Evolutionary conservation across 2,888 invertebrate species (phyloP).

Genomic region (Linnaemya tessellans): DNA sequence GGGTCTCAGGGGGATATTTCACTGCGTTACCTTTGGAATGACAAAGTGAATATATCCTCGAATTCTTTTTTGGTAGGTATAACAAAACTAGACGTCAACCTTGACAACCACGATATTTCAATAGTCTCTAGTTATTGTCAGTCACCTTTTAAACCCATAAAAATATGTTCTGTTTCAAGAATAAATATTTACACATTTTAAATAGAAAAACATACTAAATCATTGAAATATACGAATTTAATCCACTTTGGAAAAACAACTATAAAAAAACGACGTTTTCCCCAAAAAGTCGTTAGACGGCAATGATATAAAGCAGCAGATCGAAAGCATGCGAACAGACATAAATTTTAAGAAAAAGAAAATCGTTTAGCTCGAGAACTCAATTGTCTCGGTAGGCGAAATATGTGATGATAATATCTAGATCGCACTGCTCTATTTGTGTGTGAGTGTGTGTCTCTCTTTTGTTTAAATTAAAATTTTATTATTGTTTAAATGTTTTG

Average conservation of each 20-base stretch:
- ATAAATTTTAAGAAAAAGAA: not conserved
- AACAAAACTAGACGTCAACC: no score
- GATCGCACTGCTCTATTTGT: not conserved
- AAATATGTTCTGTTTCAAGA: not conserved
- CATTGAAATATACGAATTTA: constrained; percentile 1
- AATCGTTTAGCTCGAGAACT: no score
- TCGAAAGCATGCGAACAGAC: not conserved
- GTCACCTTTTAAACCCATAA: not conserved
- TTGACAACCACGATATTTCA: no score
- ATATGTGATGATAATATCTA: not conserved
- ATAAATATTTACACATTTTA: constrained; percentile 17
- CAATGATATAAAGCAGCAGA: not conserved
- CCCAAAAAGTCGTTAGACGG: not conserved
- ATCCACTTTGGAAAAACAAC: constrained; percentile 1
- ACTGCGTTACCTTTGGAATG: no score
- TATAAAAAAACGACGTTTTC: not conserved
- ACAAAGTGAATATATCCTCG: no score
- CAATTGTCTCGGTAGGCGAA: no score
- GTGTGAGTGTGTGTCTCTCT: not conserved
- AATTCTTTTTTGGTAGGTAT: no score
- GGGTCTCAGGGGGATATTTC: no score
- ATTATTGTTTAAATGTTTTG: constrained; percentile 25
- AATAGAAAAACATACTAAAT: not conserved
- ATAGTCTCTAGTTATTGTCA: not conserved
- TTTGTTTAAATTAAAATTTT: constrained; percentile 43